A percentile compares a stretch with the other conserved stretches of the same genome.
Evolutionary conservation across 2,888 invertebrate species (phyloP).

Genomic region (Heliconius ethilla): DNA sequence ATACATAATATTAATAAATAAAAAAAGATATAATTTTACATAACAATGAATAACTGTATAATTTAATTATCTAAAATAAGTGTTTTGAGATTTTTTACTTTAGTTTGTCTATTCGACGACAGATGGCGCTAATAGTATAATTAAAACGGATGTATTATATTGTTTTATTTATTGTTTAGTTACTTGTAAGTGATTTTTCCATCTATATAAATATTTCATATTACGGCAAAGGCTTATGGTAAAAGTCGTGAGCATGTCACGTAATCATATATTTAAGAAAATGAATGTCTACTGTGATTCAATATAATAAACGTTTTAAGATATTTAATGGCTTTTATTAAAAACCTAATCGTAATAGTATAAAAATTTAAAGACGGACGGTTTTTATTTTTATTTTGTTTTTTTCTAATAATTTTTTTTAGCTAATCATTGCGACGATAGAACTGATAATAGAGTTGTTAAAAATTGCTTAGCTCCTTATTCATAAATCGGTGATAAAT

Average conservation of each 20-base stretch:
- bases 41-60: not conserved
- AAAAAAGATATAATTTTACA: not conserved
- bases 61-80: not conserved
- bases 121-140: constrained; percentile 5
- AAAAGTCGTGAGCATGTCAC: not conserved
- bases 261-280: constrained; percentile 29
- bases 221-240: not conserved
- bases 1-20: not conserved
- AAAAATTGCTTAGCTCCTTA: too few relatives aligned
- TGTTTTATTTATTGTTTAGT: constrained; percentile 18
- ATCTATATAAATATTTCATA: not conserved
- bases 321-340: constrained; percentile 40
- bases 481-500: too few relatives aligned
- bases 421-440: too few relatives aligned
- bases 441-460: too few relatives aligned
- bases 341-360: too few relatives aligned
- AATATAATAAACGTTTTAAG: constrained; percentile 65
- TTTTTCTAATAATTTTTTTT: too few relatives aligned
- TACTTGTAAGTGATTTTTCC: not conserved
- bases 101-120: constrained; percentile 7
- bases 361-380: too few relatives aligned
- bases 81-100: constrained; percentile 3
- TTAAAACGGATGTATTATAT: not conserved
- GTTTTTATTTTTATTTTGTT: too few relatives aligned
- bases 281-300: constrained; percentile 60